Evolutionary conservation across 2,113 vertebrate genomes (phyloP), one percentile per base, ranked within the genome.

Genomic region (Anseranas semipalmata): DNA sequence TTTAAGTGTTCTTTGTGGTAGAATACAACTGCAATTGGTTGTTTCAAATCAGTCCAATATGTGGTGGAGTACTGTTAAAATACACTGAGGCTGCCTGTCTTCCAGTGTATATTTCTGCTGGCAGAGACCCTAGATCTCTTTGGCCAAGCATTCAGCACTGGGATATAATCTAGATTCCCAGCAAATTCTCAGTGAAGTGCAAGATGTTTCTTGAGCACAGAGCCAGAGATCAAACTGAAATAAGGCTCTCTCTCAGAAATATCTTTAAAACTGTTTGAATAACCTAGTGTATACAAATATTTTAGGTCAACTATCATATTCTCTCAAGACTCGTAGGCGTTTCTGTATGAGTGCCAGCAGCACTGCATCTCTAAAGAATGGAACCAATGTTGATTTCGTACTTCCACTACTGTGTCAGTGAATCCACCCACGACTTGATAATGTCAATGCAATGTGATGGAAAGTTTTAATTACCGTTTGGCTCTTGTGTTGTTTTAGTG

Each of bases 221-320:
- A 96, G 96, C 95, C 95, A 96, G 93, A 93, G 93, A 96, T 96
- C 92, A 93, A 94, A 87, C 90, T 74, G 88, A 95, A 96, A 81
- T 90, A 75, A 90, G 80, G 79, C 91, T 85, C 39, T 3, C 27
- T 92, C 84, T 87, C 84, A 91, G 94, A 94, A 97, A 91, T 95
- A 87, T 93, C 95, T 95, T 87, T 55, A 94, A 89, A 92, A 91
- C 84, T 97, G 89, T 95, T 97, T 96, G 91, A 95, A 94, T 96
- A 96, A 89, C 94, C 89, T 79, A 93, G 84, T 55, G 77, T 95
- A 72, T 95, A 96, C 89, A 97, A 97, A 96, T 93, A 97, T 95
- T 96, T 96, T 79, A 95, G 96, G 92, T 96, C 95, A 95, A 76
- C 89, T 93, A 58, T 95, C 84, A 73, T 93, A 91, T 74, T 94